phyloP scores from a whole-genome alignment of 2,797 vertebrate genomes.

The Martes flavigula region DNA sequence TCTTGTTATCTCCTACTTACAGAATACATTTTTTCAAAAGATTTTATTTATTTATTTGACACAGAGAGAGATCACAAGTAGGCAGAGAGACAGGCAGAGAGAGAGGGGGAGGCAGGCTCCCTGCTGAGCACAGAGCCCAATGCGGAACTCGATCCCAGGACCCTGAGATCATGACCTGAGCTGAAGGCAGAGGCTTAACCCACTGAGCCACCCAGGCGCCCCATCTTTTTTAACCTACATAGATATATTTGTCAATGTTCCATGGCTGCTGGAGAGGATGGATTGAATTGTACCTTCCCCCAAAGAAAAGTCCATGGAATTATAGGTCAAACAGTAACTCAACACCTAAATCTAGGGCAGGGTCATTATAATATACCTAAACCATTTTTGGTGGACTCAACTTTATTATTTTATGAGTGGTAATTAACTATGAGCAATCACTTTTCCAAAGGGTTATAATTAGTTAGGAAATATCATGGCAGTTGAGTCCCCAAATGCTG shows the following conservation, averaged over 20 bases:
- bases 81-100: no score
- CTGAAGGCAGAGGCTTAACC: no score
- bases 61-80: no score
- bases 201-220: no score
- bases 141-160: no score
- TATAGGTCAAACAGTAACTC: background rate
- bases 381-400: background rate
- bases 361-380: background rate
- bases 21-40: background rate
- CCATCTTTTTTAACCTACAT: background rate
- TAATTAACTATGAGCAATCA: background rate
- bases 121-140: no score
- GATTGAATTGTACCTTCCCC: background rate
- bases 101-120: no score
- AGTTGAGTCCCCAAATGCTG: background rate
- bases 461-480: slow-evolving; percentile 3
- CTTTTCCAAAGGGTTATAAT: background rate
- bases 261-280: background rate
- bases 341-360: background rate
- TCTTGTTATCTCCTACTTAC: background rate
- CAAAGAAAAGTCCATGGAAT: background rate
- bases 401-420: slow-evolving; percentile 8
- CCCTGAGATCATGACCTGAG: no score
- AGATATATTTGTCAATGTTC: background rate
- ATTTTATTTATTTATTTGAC: no score